Evolutionary conservation across 2,888 invertebrate species (phyloP).

Genomic region (Eulithis prunata): DNA sequence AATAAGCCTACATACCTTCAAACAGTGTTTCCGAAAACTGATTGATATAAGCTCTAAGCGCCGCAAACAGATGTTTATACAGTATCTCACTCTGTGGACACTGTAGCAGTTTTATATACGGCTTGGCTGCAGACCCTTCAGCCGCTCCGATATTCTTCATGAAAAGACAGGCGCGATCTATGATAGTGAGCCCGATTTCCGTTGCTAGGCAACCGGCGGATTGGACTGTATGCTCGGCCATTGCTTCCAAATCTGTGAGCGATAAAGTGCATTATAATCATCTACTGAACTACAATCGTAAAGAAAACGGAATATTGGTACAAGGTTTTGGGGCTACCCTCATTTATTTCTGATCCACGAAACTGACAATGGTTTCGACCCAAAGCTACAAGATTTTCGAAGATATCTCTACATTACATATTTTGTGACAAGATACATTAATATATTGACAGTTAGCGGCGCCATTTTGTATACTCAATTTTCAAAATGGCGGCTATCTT

Average conservation of each 20-base stretch:
- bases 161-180: slow-evolving; percentile 94
- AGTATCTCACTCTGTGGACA: slow-evolving; percentile 95
- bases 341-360: no score
- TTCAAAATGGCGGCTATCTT: slow-evolving; percentile 5
- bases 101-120: slow-evolving; percentile 94
- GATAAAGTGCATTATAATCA: background rate
- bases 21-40: slow-evolving; percentile 93
- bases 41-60: slow-evolving; percentile 95
- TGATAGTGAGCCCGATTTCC: slow-evolving; percentile 93
- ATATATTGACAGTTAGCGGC: background rate
- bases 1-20: slow-evolving; percentile 85
- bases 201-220: slow-evolving; percentile 88
- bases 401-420: no score
- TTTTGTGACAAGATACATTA: background rate
- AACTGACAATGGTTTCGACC: background rate
- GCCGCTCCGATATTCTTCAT: slow-evolving; percentile 91
- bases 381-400: no score
- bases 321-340: background rate
- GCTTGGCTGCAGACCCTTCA: slow-evolving; percentile 92
- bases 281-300: no score
- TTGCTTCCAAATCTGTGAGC: slow-evolving; percentile 68
- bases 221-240: slow-evolving; percentile 73
- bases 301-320: no score
- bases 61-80: slow-evolving; percentile 96
- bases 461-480: background rate